Evolutionary conservation across 2,888 invertebrate species (phyloP), one percentile per base, ranked within the genome.

Genomic region (Drosophila planitibia): DNA sequence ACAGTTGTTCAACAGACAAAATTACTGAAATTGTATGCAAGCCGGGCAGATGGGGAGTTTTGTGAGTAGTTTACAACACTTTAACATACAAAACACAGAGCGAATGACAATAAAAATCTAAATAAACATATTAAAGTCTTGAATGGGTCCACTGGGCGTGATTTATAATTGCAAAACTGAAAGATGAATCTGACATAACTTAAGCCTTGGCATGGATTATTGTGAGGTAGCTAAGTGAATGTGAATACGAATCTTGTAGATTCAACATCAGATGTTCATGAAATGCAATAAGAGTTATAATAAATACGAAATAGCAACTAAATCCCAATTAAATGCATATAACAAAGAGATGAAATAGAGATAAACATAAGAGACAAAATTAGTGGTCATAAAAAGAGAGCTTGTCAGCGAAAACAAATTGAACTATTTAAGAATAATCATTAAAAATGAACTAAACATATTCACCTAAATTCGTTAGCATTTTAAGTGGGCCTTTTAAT

Each of bases 41-140:
- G 60, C 44, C 44, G 10, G 28, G 25, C 49, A 39, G 25, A 7
- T 30, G 10, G 22, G n/a, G 49, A 28, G 59, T 6, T n/a, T 28
- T 58, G 65, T 62, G 55, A 62, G 74, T 55, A 58, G 67, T 59
- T 57, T 59, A 55, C 57, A 75, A 32, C 60, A 69, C 70, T 66
- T 67, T 37, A 71, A 75, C 32, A 19, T 14, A 67, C 65, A 67
- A 63, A 78, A 66, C 69, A 60, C 73, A 55, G 70, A 28, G 32
- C 33, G 59, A 52, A 41, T 32, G 58, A 63, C 57, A 51, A 76
- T 78, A 81, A 83, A 83, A 86, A 70, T 69, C 76, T 53, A 54
- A 79, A 73, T 60, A 73, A 76, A 70, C 74, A 35, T 59, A 66
- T 76, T 41, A 79, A 79, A 57, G 44, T 61, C 59, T 65, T 59